These are phyloP conservation scores for Poecilia picta DNA, from an alignment of 2,797 vertebrate species.

Conservation along the genomic window DNA sequence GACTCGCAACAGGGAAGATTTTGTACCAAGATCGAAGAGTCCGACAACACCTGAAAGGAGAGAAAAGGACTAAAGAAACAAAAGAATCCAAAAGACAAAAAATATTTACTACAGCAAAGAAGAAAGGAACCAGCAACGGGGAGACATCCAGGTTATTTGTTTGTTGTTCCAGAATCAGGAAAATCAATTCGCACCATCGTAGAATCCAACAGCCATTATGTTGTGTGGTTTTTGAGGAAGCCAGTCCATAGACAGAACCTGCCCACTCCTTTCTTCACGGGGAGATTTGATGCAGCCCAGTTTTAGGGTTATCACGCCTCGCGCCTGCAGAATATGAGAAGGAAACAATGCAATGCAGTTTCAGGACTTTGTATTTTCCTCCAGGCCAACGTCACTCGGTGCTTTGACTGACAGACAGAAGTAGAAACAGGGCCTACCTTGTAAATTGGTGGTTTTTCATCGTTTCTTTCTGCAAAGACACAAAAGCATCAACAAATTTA, in stretches of 20 bases:
- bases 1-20: conserved; percentile 85
- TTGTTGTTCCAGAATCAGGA: conserved; percentile 11
- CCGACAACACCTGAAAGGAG: conserved; percentile 84
- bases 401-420: not conserved
- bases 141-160: not conserved
- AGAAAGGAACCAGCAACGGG: not conserved
- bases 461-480: conserved; percentile 38
- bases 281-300: conserved; percentile 87
- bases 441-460: conserved; percentile 38
- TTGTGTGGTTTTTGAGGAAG: conserved; percentile 89
- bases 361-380: not conserved
- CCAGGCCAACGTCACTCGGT: too few species aligned
- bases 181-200: conserved; percentile 84
- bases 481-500: not conserved
- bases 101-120: not conserved
- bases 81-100: not conserved
- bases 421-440: conserved; percentile 42
- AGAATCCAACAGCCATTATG: conserved; percentile 90
- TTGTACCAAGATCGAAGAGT: conserved; percentile 89
- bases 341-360: not conserved
- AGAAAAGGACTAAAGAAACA: not conserved
- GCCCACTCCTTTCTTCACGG: conserved; percentile 78
- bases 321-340: conserved; percentile 74
- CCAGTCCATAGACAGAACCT: conserved; percentile 93
- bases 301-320: conserved; percentile 82